Conservation (phyloP, 37 sponge, comb jelly and placozoan species). For the Diacarnus erythraeanus region DNA sequence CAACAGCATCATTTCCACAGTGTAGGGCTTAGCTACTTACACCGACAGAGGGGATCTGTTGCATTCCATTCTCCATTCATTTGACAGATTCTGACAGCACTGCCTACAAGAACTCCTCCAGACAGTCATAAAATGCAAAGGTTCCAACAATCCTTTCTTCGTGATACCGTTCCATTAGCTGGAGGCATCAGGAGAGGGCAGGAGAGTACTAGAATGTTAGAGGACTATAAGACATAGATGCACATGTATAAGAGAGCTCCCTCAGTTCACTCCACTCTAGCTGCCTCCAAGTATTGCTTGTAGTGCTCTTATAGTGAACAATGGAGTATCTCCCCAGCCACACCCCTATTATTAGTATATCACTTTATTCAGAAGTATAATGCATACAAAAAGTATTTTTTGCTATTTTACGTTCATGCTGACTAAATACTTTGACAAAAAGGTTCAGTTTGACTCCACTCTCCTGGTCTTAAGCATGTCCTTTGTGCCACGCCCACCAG, state of each 20-base stretch:
- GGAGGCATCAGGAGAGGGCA: background rate
- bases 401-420: background rate
- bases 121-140: background rate
- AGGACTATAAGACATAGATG: no score
- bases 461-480: background rate
- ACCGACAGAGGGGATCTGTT: slow-evolving; percentile 8
- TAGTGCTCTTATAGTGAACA: no score
- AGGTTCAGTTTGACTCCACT: slow-evolving; percentile 12
- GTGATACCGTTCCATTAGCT: slow-evolving; percentile 10
- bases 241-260: no score
- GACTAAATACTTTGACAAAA: background rate
- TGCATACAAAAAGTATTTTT: no score
- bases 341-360: no score
- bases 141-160: background rate
- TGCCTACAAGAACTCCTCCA: background rate
- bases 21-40: no score
- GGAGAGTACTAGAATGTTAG: no score
- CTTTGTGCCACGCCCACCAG: background rate
- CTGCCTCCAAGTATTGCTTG: no score
- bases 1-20: background rate
- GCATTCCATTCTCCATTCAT: slow-evolving; percentile 8
- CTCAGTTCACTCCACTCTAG: no score
- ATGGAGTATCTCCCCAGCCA: no score
- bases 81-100: slow-evolving; percentile 8
- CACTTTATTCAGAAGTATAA: no score